Base-by-base conservation (phyloP, 2,113 vertebrate genomes). In the Ranitomeya variabilis region DNA sequence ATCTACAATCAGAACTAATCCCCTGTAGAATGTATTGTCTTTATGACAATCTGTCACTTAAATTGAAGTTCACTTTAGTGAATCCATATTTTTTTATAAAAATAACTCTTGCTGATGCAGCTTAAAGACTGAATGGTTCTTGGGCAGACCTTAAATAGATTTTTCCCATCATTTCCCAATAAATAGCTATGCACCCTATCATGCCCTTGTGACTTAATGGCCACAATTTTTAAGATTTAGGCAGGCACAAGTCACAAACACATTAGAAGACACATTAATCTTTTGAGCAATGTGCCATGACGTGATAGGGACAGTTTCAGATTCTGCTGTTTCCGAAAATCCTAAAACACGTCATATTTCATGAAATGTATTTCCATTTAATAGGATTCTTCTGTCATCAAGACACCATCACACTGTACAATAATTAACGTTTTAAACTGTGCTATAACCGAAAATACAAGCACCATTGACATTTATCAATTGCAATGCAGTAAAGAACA, bases 211-310 rank as follows among this genome's bases (percentile, higher is more conserved):
- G 23, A 80, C 26, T 60, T n/a, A 80, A 13, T 60, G 79, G 23
- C 79, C 6, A 60, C 7, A 31, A 18, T 26, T 55, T 26, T 55
- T 55, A 79, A 23, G 21, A 55, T 79, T 12, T 54, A 3, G 76
- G 18, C 18, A 78, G 51, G 54, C 76, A 79, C 8, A 57, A 60
- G 16, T 13, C 18, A 23, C 55, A 60, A n/a, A 60, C 6, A 31
- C 14, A 80, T 60, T 59, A 31, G 14, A 31, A 31, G 79, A 60
- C 18, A 31, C 15, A 80, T 80, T 80, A 60, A 18, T 80, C n/a
- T 60, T 31, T 13, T 10, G 14, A 80, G 55, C 79, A 80, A 80
- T 80, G 55, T 60, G 79, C 79, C 79, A 60, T 60, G 11, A 80
- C 52, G 57, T 59, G 78, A 80, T 80, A 54, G 16, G 55, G 15